Conservation (phyloP, 1,140 invertebrate species). For the Ladona fulva region DNA sequence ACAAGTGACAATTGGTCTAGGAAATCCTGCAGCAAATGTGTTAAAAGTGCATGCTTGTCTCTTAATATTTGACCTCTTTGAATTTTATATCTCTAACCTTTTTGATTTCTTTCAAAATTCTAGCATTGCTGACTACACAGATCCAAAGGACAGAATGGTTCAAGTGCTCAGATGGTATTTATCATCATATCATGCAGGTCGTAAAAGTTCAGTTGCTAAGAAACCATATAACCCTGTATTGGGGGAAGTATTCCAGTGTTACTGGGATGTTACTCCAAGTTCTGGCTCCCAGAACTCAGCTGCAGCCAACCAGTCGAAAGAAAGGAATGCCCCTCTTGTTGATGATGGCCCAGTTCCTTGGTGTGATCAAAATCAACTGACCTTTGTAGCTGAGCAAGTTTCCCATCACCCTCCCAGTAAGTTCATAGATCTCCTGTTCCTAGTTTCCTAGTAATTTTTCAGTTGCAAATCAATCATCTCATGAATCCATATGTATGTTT, state of each 20-base stretch:
- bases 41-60: no score
- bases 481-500: no score
- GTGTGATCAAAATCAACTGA: slow-evolving; percentile 68
- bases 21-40: no score
- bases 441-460: no score
- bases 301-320: background rate
- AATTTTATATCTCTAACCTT: no score
- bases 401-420: slow-evolving; percentile 97
- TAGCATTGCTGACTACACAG: slow-evolving; percentile 73
- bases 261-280: slow-evolving; percentile 59
- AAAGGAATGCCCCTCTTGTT: slow-evolving; percentile 32
- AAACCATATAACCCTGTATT: slow-evolving; percentile 97
- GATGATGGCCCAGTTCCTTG: slow-evolving; percentile 72
- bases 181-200: slow-evolving; percentile 92
- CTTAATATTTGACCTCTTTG: no score
- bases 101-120: slow-evolving; percentile 27
- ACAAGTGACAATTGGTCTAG: no score
- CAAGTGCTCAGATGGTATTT: slow-evolving; percentile 91
- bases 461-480: no score
- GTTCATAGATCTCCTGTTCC: no score
- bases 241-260: slow-evolving; percentile 88
- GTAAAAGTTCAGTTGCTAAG: slow-evolving; percentile 88
- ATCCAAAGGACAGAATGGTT: slow-evolving; percentile 82
- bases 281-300: background rate
- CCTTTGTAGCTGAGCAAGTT: slow-evolving; percentile 95